Base-by-base conservation (phyloP, 2,888 invertebrate genomes). In the Microchrysa polita region DNA sequence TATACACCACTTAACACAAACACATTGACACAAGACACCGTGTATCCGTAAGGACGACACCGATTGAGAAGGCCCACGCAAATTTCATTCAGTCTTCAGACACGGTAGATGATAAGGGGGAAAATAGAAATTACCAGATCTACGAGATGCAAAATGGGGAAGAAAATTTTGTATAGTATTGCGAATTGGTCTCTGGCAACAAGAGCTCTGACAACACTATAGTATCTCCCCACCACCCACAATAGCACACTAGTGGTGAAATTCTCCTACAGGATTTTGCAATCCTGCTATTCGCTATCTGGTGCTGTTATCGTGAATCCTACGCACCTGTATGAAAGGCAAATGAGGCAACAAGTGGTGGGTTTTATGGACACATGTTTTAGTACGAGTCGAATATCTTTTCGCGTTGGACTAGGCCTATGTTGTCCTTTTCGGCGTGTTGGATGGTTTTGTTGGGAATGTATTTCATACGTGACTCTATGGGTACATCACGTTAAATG, bases 331-430 rank as follows among this genome's bases (percentile, higher is more conserved):
- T 48, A 48, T 20, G 22, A 42, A 40, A 57, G 40, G 52, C 27
- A 34, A 65, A 16, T 48, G 18, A 20, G 69, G 69, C 69, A 69
- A 69, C 69, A 69, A 69, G 69, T 69, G 42, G 48, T 65, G 42
- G 23, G 16, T 16, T 22, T 34, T 48, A 48, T 48, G 4, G 5
- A 48, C 48, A 48, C 16, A 48, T 34, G 27, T 34, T 34, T n/a
- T 34, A 34, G 27, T 34, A 34, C 7, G 27, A 7, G 7, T 2
- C 27, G 27, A 34, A 7, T 7, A 7, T 5, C 27, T 5, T 34
- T 34, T 34, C 27, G 27, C 27, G 27, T 34, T 7, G 27, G 27
- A 34, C 27, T 34, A 34, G 7, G n/a, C n/a, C 27, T 7, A 34
- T 7, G 27, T 34, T 34, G 27, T 34, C 27, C 27, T 34, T 34